A percentile compares a stretch with the other conserved stretches of the same genome.
Evolutionary conservation across 2,888 invertebrate genomes (phyloP).

Genomic region (Synanthedon andrenaeformis): DNA sequence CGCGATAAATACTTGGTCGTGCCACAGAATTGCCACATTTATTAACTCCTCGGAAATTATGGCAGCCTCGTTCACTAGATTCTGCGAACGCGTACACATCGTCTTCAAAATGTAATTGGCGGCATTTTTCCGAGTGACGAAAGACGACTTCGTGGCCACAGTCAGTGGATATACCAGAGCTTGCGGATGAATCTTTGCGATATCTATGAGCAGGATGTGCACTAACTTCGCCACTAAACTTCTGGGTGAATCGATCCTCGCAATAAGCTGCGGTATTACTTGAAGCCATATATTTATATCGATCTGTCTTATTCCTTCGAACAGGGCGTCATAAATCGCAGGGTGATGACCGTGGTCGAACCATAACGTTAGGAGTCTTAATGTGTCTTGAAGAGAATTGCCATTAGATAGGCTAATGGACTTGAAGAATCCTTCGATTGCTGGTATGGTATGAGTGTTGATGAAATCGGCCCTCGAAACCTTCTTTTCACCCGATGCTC

Average conservation of each 20-base stretch:
- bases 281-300: conserved; percentile 99
- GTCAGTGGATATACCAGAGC: conserved; percentile 97
- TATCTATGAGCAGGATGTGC: conserved; percentile 93
- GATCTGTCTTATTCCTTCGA: conserved; percentile 91
- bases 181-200: conserved; percentile 97
- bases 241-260: conserved; percentile 94
- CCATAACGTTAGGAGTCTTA: conserved; percentile 94
- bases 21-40: conserved; percentile 98
- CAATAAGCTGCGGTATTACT: conserved; percentile 98
- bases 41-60: conserved; percentile 97
- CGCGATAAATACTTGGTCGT: conserved; percentile 87
- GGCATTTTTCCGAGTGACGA: conserved; percentile 83
- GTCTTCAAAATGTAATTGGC: conserved; percentile 94
- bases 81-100: conserved; percentile 94
- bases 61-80: conserved; percentile 93
- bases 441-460: conserved; percentile 82
- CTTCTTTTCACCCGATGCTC: conserved; percentile 56
- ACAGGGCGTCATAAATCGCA: conserved; percentile 92
- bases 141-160: conserved; percentile 95
- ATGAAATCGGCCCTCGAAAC: conserved; percentile 53
- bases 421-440: conserved; percentile 95
- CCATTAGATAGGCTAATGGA: conserved; percentile 93
- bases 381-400: conserved; percentile 94
- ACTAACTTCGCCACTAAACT: conserved; percentile 91
- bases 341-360: conserved; percentile 97